Evolutionary conservation across 1,140 invertebrate species (phyloP).

Genomic region (Sweltsa coloradensis): DNA sequence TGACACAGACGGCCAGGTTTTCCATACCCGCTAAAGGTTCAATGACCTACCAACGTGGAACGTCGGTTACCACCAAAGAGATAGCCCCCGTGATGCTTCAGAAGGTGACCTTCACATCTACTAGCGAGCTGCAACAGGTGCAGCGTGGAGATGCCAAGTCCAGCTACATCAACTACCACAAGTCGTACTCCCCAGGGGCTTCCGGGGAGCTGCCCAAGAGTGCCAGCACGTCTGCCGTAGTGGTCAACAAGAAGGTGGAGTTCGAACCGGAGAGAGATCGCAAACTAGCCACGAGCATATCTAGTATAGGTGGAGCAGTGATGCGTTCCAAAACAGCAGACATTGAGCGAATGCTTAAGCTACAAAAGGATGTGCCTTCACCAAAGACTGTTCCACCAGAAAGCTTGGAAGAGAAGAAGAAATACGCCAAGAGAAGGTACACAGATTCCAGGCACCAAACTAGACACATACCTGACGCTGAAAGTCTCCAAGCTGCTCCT

Average conservation of each 20-base stretch:
- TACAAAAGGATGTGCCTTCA: no score
- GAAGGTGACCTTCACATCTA: constrained; percentile 43
- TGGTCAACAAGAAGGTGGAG: constrained; percentile 11
- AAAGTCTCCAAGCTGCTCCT: constrained; percentile 28
- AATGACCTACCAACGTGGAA: no score
- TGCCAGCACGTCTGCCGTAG: constrained; percentile 15
- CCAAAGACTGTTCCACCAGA: constrained; percentile 12
- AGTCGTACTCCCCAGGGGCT: constrained; percentile 9
- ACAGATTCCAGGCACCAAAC: constrained; percentile 47
- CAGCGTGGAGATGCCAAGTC: no score
- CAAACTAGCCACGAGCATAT: constrained; percentile 42
- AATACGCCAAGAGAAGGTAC: constrained; percentile 45
- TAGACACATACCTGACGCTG: constrained; percentile 41
- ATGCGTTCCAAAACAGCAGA: constrained; percentile 52
- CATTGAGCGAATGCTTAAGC: constrained; percentile 45
- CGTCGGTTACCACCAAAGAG: constrained; percentile 5
- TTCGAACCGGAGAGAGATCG: constrained; percentile 23
- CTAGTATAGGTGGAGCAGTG: constrained; percentile 50
- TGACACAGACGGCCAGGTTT: no score
- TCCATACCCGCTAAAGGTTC: no score
- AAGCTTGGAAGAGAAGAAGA: constrained; percentile 37
- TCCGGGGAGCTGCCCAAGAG: constrained; percentile 17
- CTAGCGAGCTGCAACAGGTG: constrained; percentile 38
- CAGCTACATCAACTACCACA: not conserved
- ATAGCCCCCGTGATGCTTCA: constrained; percentile 30